A percentile compares a stretch with the other conserved stretches of the same genome.
phyloP scores from a whole-genome alignment of 2,113 vertebrate species.

The Sula dactylatra region DNA sequence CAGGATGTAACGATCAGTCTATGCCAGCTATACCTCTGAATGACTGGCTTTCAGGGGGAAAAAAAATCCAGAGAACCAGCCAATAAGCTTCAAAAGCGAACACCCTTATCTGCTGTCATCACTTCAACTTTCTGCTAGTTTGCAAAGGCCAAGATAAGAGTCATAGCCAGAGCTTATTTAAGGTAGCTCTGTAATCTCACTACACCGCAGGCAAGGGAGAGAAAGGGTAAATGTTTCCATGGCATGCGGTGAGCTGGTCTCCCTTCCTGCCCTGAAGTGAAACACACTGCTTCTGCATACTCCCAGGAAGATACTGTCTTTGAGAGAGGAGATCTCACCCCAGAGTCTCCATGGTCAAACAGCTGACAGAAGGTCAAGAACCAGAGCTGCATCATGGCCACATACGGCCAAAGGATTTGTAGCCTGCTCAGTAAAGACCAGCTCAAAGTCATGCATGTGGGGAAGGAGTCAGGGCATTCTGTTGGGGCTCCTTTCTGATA shows the following conservation, averaged over 20 bases:
- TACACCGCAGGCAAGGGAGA: not conserved
- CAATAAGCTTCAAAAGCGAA: slow-evolving; percentile 64
- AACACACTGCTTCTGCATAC: not conserved
- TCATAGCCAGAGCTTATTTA: slow-evolving; percentile 55
- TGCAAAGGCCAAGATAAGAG: slow-evolving; percentile 68
- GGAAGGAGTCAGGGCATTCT: not conserved
- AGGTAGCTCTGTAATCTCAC: slow-evolving; percentile 52
- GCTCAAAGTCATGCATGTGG: not conserved
- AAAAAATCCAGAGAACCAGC: slow-evolving; percentile 27
- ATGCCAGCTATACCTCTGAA: slow-evolving; percentile 14
- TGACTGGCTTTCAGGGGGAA: slow-evolving; percentile 2
- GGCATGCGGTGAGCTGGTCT: not conserved
- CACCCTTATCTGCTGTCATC: slow-evolving; percentile 73
- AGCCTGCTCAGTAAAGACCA: not conserved
- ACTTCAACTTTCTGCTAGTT: slow-evolving; percentile 71
- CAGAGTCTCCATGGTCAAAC: not conserved
- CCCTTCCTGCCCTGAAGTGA: not conserved
- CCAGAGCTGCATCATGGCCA: not conserved
- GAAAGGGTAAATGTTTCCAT: not conserved
- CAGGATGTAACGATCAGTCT: not conserved
- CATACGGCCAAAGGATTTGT: not conserved
- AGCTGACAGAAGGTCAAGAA: not conserved
- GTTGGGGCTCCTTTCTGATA: not conserved
- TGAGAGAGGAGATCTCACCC: not conserved
- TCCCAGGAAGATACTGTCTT: not conserved